These are phyloP conservation scores for Onychostoma macrolepis DNA, from an alignment of 2,113 vertebrate species.

Conservation along the genomic window DNA sequence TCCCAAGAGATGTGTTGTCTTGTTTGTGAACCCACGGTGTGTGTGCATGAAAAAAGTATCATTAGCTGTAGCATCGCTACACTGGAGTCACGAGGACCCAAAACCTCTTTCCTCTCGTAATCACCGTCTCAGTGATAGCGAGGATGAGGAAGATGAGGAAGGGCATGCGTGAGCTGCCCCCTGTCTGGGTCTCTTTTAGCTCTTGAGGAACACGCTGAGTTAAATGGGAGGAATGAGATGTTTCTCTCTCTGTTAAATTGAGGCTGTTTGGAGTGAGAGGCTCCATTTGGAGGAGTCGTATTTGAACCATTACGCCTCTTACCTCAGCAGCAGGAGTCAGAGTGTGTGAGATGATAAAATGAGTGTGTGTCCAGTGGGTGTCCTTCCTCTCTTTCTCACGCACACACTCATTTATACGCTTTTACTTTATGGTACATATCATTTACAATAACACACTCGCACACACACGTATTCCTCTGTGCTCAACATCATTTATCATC, in stretches of 20 bases:
- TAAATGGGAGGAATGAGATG: constrained; percentile 54
- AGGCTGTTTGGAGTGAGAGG: constrained; percentile 67
- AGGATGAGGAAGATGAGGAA: constrained; percentile 48
- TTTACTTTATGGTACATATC: constrained; percentile 7
- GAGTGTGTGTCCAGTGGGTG: constrained; percentile 62
- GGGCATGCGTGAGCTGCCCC: constrained; percentile 55
- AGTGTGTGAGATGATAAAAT: constrained; percentile 72
- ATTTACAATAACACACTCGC: constrained; percentile 36
- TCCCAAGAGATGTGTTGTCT: background rate
- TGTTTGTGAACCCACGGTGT: constrained; percentile 11
- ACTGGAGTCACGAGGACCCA: constrained; percentile 36
- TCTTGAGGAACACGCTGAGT: constrained; percentile 44
- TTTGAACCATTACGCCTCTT: constrained; percentile 74
- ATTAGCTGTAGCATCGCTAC: constrained; percentile 42
- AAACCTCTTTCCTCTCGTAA: constrained; percentile 43
- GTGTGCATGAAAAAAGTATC: constrained; percentile 18
- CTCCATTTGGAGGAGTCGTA: constrained; percentile 66
- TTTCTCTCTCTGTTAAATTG: constrained; percentile 61
- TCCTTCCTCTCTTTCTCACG: constrained; percentile 53
- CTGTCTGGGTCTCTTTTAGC: constrained; percentile 53
- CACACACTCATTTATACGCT: background rate
- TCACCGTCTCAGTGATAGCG: background rate
- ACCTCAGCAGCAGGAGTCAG: constrained; percentile 69
- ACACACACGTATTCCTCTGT: constrained; percentile 22
- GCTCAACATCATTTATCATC: constrained; percentile 34